A percentile compares a stretch with the other conserved stretches of the same genome.
Conservation (phyloP, 2,797 vertebrate genomes). For the Botia kubotai region DNA sequence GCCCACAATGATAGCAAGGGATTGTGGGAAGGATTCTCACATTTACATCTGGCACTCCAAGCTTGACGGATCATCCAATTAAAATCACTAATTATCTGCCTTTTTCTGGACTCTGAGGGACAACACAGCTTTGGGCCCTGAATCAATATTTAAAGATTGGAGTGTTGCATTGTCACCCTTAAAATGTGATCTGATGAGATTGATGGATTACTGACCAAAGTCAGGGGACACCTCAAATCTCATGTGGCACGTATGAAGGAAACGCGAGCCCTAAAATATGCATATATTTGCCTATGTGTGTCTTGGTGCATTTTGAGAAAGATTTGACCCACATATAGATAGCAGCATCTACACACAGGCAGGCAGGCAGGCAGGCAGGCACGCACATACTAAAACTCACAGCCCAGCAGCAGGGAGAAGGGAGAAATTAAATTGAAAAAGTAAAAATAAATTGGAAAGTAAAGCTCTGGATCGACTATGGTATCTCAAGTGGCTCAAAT, state of each 20-base stretch:
- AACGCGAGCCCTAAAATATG: conserved; percentile 30
- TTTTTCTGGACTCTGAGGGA: conserved; percentile 71
- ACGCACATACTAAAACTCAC: conserved; percentile 8
- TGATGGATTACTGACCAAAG: conserved; percentile 69
- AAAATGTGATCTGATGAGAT: conserved; percentile 76
- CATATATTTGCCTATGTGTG: conserved; percentile 15
- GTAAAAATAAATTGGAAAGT: conserved; percentile 51
- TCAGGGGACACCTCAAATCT: conserved; percentile 56
- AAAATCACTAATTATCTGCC: conserved; percentile 83
- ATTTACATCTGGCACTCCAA: conserved; percentile 79
- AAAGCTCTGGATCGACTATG: conserved; percentile 50
- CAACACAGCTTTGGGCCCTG: conserved; percentile 73
- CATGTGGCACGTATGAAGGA: conserved; percentile 34
- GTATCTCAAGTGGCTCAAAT: conserved; percentile 64
- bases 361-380: conserved; percentile 4
- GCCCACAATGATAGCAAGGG: conserved; percentile 75
- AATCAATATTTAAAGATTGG: conserved; percentile 82
- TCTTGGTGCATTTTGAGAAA: conserved; percentile 8
- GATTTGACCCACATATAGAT: conserved; percentile 35
- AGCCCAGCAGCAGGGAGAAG: conserved; percentile 25
- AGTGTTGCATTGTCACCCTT: conserved; percentile 72
- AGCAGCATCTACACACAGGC: conserved; percentile 25
- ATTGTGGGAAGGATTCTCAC: conserved; percentile 75
- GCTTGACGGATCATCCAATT: conserved; percentile 84
- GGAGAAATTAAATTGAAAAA: conserved; percentile 54